phyloP scores from a whole-genome alignment of 1,140 invertebrate genomes.

The Dreissena polymorpha region DNA sequence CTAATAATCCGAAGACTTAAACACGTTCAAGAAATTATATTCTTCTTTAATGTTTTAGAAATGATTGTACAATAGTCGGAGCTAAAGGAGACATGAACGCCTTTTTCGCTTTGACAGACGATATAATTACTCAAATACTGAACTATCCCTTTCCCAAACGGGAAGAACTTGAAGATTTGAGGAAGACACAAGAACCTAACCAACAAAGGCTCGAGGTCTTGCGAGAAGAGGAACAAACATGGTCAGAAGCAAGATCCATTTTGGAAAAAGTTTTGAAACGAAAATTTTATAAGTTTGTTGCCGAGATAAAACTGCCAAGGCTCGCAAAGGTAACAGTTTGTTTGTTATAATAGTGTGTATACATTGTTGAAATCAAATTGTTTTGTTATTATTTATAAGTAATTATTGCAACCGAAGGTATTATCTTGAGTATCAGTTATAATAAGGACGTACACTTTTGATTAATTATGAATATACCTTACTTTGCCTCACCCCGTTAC shows the following conservation, averaged over 20 bases:
- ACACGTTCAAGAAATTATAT: too few species aligned
- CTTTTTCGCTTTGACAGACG: neutral
- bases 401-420: too few species aligned
- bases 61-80: neutral
- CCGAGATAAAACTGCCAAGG: conserved; percentile 43
- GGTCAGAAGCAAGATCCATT: conserved; percentile 54
- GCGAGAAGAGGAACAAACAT: conserved; percentile 37
- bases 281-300: conserved; percentile 65
- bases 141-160: neutral
- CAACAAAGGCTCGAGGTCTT: conserved; percentile 65
- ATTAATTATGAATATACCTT: too few species aligned
- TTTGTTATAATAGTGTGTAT: too few species aligned
- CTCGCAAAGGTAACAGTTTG: too few species aligned
- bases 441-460: too few species aligned
- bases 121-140: neutral
- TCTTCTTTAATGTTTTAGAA: neutral
- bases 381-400: too few species aligned
- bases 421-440: too few species aligned
- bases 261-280: conserved; percentile 58
- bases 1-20: too few species aligned
- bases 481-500: too few species aligned
- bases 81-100: neutral
- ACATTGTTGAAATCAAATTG: too few species aligned
- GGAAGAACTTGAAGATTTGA: conserved; percentile 62
- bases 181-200: conserved; percentile 68